A percentile compares a stretch with the other conserved stretches of the same genome.
Conservation (phyloP, 2,113 vertebrate species). For the Perca schrenkii region DNA sequence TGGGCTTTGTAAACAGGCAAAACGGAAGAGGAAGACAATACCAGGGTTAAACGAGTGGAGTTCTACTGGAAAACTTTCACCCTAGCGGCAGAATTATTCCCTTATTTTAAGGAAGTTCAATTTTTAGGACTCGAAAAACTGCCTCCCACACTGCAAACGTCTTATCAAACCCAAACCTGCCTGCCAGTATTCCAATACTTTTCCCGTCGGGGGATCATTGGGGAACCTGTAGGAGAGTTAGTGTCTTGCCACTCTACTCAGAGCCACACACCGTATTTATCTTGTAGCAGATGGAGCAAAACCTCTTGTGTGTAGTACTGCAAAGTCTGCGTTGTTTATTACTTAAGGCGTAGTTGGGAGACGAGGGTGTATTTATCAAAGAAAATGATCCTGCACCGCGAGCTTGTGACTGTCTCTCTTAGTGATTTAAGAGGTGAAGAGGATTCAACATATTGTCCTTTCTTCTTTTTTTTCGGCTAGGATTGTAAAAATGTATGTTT, state of each 20-base stretch:
- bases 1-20: too few species aligned
- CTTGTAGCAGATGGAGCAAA: constrained; percentile 50
- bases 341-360: constrained; percentile 32
- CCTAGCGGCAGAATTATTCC: background rate
- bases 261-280: constrained; percentile 50
- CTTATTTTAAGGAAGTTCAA: background rate
- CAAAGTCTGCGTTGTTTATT: constrained; percentile 59
- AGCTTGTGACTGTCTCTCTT: constrained; percentile 35
- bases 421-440: constrained; percentile 43
- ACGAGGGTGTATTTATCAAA: constrained; percentile 58
- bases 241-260: background rate
- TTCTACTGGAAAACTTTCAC: background rate
- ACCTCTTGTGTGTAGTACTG: constrained; percentile 47
- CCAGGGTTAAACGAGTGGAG: too few species aligned
- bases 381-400: constrained; percentile 24
- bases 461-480: constrained; percentile 11
- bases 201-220: too few species aligned
- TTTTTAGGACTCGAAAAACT: background rate
- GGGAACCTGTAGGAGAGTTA: background rate
- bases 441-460: background rate
- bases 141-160: background rate
- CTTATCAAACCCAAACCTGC: background rate
- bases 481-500: constrained; percentile 12
- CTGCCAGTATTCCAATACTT: background rate
- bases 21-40: too few species aligned